Percentiles rank a stretch among this genome's conserved stretches.
phyloP scores from a whole-genome alignment of 2,113 vertebrate genomes.

The Lucifuga dentata region DNA sequence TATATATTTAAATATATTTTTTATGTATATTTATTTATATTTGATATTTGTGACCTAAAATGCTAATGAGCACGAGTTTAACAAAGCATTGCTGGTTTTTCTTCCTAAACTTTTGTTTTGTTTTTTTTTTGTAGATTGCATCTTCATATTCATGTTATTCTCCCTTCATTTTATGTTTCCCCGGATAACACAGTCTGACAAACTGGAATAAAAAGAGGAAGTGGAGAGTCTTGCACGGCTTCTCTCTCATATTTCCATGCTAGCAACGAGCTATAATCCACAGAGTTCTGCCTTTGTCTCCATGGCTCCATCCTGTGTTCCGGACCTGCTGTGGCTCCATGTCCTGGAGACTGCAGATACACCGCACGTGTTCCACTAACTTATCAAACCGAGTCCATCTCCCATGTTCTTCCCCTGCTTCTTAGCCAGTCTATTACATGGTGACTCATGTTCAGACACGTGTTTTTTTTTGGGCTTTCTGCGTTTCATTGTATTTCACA shows the following conservation, averaged over 20 bases:
- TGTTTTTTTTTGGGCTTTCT: constrained; percentile 61
- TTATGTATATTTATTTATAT: no score
- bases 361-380: constrained; percentile 36
- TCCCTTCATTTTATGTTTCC: constrained; percentile 17
- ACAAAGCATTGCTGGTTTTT: background rate
- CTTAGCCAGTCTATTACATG: constrained; percentile 74
- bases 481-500: constrained; percentile 74
- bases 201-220: constrained; percentile 35
- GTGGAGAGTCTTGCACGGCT: constrained; percentile 3
- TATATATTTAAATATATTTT: no score
- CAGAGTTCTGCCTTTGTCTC: constrained; percentile 15
- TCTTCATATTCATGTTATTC: constrained; percentile 2
- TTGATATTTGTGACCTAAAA: no score
- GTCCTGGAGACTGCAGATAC: constrained; percentile 3
- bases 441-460: constrained; percentile 69
- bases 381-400: constrained; percentile 38
- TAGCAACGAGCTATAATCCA: constrained; percentile 43
- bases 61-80: no score
- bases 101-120: constrained; percentile 22
- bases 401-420: constrained; percentile 42
- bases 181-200: constrained; percentile 17
- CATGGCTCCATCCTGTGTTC: constrained; percentile 24
- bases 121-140: no score
- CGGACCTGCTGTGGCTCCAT: constrained; percentile 5
- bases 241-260: constrained; percentile 42